These are phyloP conservation scores for Carcina quercana DNA, from an alignment of 2,888 invertebrate genomes.

Conservation along the genomic window DNA sequence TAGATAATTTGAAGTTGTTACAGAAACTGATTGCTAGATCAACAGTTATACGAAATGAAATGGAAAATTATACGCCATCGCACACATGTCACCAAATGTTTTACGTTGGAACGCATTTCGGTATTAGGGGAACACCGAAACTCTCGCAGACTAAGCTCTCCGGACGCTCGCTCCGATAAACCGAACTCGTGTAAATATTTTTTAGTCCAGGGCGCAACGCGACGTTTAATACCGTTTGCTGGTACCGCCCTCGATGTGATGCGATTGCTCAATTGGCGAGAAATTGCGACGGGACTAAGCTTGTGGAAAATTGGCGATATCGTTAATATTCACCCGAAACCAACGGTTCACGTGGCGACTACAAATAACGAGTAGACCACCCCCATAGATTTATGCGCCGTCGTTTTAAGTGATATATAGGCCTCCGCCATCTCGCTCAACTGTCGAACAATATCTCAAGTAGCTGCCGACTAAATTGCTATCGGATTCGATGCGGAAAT, in stretches of 20 bases:
- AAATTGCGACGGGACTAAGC: conserved; percentile 71
- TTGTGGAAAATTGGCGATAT: conserved; percentile 73
- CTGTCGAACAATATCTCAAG: conserved; percentile 50
- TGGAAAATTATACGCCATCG: too few species aligned
- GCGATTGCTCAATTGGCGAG: conserved; percentile 72
- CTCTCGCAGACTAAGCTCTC: not conserved
- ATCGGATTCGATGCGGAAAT: too few species aligned
- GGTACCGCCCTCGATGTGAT: conserved; percentile 45
- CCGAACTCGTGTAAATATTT: conserved; percentile 27
- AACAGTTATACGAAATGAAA: too few species aligned
- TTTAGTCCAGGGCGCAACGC: conserved; percentile 22
- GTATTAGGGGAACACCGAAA: too few species aligned
- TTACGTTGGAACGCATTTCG: too few species aligned
- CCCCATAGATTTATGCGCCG: conserved; percentile 67
- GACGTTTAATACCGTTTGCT: conserved; percentile 32
- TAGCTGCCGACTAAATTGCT: conserved; percentile 22
- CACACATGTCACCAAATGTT: too few species aligned
- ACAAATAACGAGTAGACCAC: conserved; percentile 68
- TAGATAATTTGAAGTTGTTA: too few species aligned
- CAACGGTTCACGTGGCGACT: conserved; percentile 68
- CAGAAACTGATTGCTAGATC: too few species aligned
- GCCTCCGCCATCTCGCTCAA: conserved; percentile 35
- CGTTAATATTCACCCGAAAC: conserved; percentile 74
- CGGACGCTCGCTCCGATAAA: not conserved
- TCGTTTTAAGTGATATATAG: conserved; percentile 70